Conservation (phyloP, 2,797 vertebrate genomes). For the Anableps anableps region DNA sequence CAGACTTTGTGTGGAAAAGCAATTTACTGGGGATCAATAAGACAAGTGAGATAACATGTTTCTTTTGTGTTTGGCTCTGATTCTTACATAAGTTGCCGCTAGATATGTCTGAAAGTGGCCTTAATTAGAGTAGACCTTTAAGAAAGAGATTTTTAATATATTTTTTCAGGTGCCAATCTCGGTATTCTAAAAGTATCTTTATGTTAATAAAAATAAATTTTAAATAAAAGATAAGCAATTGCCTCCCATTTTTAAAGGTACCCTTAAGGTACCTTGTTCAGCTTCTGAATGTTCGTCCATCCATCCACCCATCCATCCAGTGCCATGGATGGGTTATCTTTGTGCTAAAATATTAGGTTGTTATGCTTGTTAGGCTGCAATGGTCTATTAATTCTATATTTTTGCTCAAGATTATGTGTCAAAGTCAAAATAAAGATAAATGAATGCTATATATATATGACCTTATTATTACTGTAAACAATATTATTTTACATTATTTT, state of each 20-base stretch:
- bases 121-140: background rate
- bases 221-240: background rate
- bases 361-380: too few relatives aligned
- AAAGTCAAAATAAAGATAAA: background rate
- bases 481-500: background rate
- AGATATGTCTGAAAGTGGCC: background rate
- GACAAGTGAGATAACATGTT: background rate
- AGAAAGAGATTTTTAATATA: background rate
- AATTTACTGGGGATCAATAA: background rate
- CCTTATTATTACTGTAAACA: background rate
- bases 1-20: background rate
- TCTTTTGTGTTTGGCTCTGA: background rate
- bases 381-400: too few relatives aligned
- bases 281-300: background rate
- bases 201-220: background rate
- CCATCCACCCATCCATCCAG: background rate
- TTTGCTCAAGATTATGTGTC: too few relatives aligned
- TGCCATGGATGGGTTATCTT: too few relatives aligned
- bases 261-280: background rate
- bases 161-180: background rate
- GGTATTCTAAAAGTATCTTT: background rate
- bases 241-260: background rate
- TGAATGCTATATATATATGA: background rate
- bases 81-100: background rate
- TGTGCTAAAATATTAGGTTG: too few relatives aligned